phyloP scores from a whole-genome alignment of 2,888 invertebrate species.

The Pandemis heparana region DNA sequence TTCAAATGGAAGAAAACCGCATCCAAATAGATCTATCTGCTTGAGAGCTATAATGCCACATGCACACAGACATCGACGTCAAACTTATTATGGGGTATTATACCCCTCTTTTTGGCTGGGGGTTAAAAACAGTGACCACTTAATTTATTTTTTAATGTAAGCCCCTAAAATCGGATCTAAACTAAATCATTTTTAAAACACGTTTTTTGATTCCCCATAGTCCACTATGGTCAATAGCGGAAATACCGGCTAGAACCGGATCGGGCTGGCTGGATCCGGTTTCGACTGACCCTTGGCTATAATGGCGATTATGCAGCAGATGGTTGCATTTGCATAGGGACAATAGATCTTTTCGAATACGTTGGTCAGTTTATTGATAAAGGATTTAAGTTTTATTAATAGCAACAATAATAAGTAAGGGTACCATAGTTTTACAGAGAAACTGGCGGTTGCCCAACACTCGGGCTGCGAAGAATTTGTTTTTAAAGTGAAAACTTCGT shows the following conservation, averaged over 20 bases:
- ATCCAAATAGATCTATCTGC: no score
- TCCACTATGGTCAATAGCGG: slow-evolving; percentile 39
- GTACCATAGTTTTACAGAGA: background rate
- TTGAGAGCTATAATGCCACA: no score
- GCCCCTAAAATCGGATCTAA: no score
- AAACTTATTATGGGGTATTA: no score
- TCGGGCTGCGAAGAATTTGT: no score
- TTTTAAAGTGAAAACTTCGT: no score
- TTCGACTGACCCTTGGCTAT: slow-evolving; percentile 44
- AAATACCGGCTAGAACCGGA: slow-evolving; percentile 71
- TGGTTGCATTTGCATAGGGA: slow-evolving; percentile 35
- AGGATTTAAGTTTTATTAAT: slow-evolving; percentile 5
- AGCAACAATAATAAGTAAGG: slow-evolving; percentile 5
- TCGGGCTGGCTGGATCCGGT: slow-evolving; percentile 61
- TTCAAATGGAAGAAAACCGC: no score
- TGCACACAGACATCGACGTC: no score
- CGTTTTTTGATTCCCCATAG: slow-evolving; percentile 3
- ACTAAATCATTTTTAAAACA: background rate
- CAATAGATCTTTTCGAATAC: slow-evolving; percentile 21
- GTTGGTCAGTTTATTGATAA: slow-evolving; percentile 27
- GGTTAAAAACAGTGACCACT: no score
- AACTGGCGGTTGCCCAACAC: no score
- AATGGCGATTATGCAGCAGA: slow-evolving; percentile 22
- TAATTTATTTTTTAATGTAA: no score
- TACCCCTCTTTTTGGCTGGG: no score